Evolutionary conservation across 2,113 vertebrate genomes (phyloP), one percentile per base, ranked within the genome.

Genomic region (Datnioides undecimradiatus): DNA sequence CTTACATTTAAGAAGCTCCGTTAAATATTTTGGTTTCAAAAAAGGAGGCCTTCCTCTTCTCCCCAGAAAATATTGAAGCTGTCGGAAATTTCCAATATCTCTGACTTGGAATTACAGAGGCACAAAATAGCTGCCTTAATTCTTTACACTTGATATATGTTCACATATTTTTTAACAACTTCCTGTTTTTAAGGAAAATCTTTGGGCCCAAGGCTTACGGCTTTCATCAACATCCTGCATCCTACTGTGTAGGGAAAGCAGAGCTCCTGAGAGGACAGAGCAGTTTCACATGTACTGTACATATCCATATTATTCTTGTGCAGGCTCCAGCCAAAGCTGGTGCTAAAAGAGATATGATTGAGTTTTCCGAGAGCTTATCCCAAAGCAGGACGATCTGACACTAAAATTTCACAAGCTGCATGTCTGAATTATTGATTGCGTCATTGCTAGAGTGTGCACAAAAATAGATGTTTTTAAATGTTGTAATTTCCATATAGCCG

Each of bases 401-500:
- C 58, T 66, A 80, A 87, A 82, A 84, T 69, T 82, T 82, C 76
- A 83, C 78, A 90, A 74, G 76, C 75, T 85, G 82, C 74, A 79
- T 49, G 76, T 85, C 80, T 92, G 75, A 92, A 91, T 90, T 90
- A 90, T 90, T 92, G 90, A 93, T 89, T 81, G 60, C 16, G 16
- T 81, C 82, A 79, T 86, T 83, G 81, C 81, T 79, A 71, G 74
- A 84, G 73, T 69, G 54, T 63, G 88, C 64, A 76, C 76, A 86
- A 80, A 92, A 87, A 89, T 83, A 90, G 80, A 88, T 82, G 70
- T 83, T 91, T 86, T 88, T 73, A 85, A 90, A 91, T 87, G 65
- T 63, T 80, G 51, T 82, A 66, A 85, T 91, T 90, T 88, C 79
- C 70, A 88, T 85, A 83, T 60, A 66, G 85, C 90, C 65, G 51